A percentile compares a stretch with the other conserved stretches of the same genome.
Conservation (phyloP, 2,888 invertebrate genomes). For the Chorisops tibialis region DNA sequence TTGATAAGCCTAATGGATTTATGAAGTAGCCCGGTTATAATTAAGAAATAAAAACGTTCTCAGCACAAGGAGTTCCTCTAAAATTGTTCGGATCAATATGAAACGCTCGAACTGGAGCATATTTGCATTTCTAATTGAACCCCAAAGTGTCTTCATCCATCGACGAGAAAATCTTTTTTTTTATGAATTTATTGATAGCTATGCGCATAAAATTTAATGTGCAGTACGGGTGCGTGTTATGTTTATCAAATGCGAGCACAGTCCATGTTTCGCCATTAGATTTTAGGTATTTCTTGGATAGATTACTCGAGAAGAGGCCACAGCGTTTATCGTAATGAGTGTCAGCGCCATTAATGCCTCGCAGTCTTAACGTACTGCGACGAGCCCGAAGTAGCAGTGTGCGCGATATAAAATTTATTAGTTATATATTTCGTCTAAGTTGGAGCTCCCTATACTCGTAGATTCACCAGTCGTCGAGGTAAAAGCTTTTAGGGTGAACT, state of each 20-base stretch:
- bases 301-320: too few relatives aligned
- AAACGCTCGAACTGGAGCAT: too few relatives aligned
- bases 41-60: too few relatives aligned
- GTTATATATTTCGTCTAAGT: constrained; percentile 18
- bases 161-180: background rate
- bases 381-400: background rate
- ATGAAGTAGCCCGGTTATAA: too few relatives aligned
- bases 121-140: too few relatives aligned
- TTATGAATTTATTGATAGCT: constrained; percentile 1
- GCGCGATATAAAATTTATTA: constrained; percentile 20
- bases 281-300: too few relatives aligned
- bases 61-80: too few relatives aligned
- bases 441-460: constrained; percentile 9
- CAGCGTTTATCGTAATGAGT: too few relatives aligned
- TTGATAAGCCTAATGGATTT: too few relatives aligned
- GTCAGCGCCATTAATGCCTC: too few relatives aligned
- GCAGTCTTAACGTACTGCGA: too few relatives aligned
- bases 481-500: constrained; percentile 1
- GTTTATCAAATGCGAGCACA: background rate
- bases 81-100: too few relatives aligned
- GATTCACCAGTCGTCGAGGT: constrained; percentile 18
- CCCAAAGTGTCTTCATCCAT: background rate
- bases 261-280: background rate
- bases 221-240: background rate
- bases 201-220: constrained; percentile 2